These are phyloP conservation scores for Ophiothrix spiculata DNA, from an alignment of 35 echinoderm and acorn worm genomes.

Conservation along the genomic window DNA sequence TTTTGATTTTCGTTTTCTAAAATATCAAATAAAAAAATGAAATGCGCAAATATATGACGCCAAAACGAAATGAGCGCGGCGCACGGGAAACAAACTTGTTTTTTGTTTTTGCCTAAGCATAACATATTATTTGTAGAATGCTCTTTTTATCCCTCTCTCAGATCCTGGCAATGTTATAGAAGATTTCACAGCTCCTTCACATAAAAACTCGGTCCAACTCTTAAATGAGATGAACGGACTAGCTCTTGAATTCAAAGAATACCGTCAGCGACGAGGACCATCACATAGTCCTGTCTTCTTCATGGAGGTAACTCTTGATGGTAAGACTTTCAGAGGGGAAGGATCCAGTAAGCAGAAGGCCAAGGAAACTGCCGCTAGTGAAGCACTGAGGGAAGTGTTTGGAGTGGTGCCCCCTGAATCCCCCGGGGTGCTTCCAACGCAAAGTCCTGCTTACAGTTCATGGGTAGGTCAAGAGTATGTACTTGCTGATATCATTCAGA, in stretches of 20 bases:
- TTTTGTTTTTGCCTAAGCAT: too few species aligned
- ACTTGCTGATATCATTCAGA: constrained; percentile 41
- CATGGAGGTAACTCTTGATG: constrained; percentile 22
- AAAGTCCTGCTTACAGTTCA: constrained; percentile 12
- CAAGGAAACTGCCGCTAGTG: constrained; percentile 29
- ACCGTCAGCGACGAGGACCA: constrained; percentile 10
- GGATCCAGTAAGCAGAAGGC: constrained; percentile 50
- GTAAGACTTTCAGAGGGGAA: constrained; percentile 11
- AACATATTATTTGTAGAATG: too few species aligned
- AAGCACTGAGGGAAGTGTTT: constrained; percentile 32
- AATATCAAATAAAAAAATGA: too few species aligned
- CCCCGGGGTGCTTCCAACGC: constrained; percentile 21
- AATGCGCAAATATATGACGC: too few species aligned
- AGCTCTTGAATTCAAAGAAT: constrained; percentile 7
- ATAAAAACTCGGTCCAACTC: constrained; percentile 49
- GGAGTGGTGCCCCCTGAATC: constrained; percentile 20
- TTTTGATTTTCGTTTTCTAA: too few species aligned
- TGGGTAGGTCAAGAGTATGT: neutral
- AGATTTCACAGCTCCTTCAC: constrained; percentile 34
- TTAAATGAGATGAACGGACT: constrained; percentile 36
- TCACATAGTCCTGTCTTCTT: constrained; percentile 29
- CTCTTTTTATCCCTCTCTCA: too few species aligned
- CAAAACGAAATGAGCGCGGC: too few species aligned
- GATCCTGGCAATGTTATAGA: constrained; percentile 29
- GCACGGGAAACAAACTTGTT: too few species aligned